These are phyloP conservation scores for Leptestheria dahalacensis DNA, from an alignment of 1,140 invertebrate species.

Conservation along the genomic window DNA sequence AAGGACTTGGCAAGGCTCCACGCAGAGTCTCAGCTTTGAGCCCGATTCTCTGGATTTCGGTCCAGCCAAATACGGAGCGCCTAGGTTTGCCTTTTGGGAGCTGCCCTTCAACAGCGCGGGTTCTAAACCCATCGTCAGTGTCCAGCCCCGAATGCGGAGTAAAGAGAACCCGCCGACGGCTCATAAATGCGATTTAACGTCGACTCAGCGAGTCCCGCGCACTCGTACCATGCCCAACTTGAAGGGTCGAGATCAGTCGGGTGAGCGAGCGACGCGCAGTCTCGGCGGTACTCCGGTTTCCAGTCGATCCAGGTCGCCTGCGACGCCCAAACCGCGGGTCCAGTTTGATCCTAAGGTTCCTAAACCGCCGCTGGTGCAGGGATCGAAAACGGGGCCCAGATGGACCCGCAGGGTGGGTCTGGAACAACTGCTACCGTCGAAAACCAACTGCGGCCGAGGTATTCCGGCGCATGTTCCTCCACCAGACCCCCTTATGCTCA, in stretches of 20 bases:
- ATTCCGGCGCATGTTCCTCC: too few relatives aligned
- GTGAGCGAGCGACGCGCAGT: background rate
- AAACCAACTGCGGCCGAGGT: conserved; percentile 26
- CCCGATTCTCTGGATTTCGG: background rate
- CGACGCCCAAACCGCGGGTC: background rate
- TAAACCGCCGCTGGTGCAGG: background rate
- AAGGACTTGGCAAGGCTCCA: conserved; percentile 4
- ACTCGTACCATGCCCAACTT: background rate
- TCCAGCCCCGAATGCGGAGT: background rate
- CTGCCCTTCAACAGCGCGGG: background rate
- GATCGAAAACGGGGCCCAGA: conserved; percentile 11
- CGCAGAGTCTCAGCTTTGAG: background rate
- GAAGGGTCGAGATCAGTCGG: background rate
- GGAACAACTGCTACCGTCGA: conserved; percentile 34
- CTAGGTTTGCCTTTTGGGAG: background rate
- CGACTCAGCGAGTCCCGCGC: background rate
- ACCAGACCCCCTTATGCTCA: too few relatives aligned
- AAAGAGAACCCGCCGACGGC: conserved; percentile 6
- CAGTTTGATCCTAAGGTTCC: too few relatives aligned
- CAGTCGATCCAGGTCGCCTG: background rate
- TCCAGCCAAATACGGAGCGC: background rate
- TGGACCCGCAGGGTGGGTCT: conserved; percentile 29
- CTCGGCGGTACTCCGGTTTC: background rate
- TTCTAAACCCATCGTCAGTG: background rate
- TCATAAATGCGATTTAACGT: conserved; percentile 16